phyloP scores from a whole-genome alignment of 2,113 vertebrate genomes.

The Rhinoptilus africanus region DNA sequence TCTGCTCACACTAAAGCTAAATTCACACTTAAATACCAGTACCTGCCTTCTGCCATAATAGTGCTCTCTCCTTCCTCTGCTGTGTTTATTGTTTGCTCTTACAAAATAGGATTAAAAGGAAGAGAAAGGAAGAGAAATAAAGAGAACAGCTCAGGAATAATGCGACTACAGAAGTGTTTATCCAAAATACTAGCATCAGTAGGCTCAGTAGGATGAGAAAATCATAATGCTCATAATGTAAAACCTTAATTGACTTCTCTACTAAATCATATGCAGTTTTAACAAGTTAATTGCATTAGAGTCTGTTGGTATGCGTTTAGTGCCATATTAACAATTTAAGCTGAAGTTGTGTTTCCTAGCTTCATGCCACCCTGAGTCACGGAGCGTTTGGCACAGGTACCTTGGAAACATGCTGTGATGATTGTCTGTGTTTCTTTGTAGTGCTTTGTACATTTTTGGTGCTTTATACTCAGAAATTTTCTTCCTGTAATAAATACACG shows the following conservation, averaged over 20 bases:
- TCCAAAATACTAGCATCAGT: background rate
- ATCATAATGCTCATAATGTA: background rate
- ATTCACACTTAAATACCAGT: background rate
- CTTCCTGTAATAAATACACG: background rate
- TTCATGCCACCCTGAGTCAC: background rate
- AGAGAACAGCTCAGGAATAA: background rate
- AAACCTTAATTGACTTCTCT: background rate
- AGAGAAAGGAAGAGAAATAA: background rate
- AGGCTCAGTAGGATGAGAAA: background rate
- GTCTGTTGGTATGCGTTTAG: background rate
- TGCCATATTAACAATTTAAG: background rate
- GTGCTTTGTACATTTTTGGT: background rate
- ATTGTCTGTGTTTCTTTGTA: background rate
- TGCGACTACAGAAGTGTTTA: background rate
- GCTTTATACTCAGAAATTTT: background rate
- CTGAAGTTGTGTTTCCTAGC: background rate
- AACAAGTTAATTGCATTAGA: constrained; percentile 1
- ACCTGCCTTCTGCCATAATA: background rate
- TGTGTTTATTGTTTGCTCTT: background rate
- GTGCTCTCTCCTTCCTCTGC: background rate
- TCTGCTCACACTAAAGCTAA: background rate
- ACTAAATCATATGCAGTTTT: background rate
- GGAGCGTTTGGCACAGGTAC: background rate
- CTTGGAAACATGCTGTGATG: background rate
- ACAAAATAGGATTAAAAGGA: background rate